Evolutionary conservation across 1,140 invertebrate genomes (phyloP), one percentile per base, ranked within the genome.

Genomic region (Delia radicum): DNA sequence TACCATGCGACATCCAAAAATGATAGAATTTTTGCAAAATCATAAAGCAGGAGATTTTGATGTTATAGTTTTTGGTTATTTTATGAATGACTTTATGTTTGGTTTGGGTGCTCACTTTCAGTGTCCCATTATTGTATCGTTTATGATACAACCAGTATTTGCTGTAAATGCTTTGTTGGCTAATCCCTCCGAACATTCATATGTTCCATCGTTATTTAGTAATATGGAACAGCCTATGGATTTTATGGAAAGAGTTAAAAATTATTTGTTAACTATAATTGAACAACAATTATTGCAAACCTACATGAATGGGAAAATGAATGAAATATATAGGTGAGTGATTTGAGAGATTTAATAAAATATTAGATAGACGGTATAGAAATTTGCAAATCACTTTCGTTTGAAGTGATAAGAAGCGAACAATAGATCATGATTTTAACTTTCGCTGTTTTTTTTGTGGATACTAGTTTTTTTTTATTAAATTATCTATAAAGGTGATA

Each of bases 31-130:
- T 10, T 63, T 77, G 0, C 29, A n/a, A 18, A 63, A 42, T 18
- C 74, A 77, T 28, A 31, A 67, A 0, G 29, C 27, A 7, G 33
- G 48, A 15, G 69, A 61, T 21, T 80, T 80, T 48, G 79, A 80
- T 78, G 37, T 80, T 28, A 10, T 80, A 2, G 18, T 80, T 13
- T 26, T 79, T 12, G 78, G 78, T 27, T 76, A 77, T 26, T 75
- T 78, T 48, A 55, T 77, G 55, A 80, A 79, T 27, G 75, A 78
- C 15, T 79, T 78, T 55, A 75, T 77, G 24, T 29, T 80, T n/a
- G 79, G 79, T 12, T 10, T 80, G n/a, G 73, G 63, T 6, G 76
- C 75, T 0, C 76, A 80, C 37, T 80, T 80, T 63, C 72, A 79
- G 1, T 77, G 74, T 21, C 79, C 79, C 2, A 13, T 75, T 12